Conservation (phyloP, 1,140 invertebrate genomes). For the Dendrolimus kikuchii region DNA sequence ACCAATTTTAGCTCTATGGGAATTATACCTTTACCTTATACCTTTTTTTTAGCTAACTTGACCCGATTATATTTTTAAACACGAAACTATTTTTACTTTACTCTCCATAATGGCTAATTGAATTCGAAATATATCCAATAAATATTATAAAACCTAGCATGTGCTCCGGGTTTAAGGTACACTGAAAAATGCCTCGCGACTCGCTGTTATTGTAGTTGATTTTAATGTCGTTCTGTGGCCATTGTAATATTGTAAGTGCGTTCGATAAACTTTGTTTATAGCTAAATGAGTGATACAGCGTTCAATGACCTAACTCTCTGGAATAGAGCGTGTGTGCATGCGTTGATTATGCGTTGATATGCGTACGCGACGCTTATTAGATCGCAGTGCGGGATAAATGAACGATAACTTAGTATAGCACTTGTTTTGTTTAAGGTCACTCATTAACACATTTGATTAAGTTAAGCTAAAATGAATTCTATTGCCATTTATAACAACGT, state of each 20-base stretch:
- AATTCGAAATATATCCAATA: no score
- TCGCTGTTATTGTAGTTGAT: slow-evolving; percentile 31
- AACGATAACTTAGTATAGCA: background rate
- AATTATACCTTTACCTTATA: no score
- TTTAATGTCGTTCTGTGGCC: slow-evolving; percentile 44
- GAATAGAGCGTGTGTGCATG: slow-evolving; percentile 46
- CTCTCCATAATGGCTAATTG: no score
- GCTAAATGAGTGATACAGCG: slow-evolving; percentile 60
- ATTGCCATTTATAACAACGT: no score
- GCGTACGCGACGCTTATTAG: slow-evolving; percentile 32
- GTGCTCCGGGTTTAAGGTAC: slow-evolving; percentile 4
- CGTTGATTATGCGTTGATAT: slow-evolving; percentile 45
- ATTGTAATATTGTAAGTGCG: slow-evolving; percentile 50
- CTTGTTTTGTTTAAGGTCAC: background rate
- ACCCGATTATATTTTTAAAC: no score
- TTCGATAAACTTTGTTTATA: slow-evolving; percentile 67
- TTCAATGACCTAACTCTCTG: slow-evolving; percentile 48
- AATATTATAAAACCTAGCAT: no score
- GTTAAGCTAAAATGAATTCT: no score
- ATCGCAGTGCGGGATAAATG: slow-evolving; percentile 34
- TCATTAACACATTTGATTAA: no score
- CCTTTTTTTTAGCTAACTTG: no score
- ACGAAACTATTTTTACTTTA: no score
- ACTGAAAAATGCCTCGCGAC: slow-evolving; percentile 28
- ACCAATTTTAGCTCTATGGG: no score